phyloP scores from a whole-genome alignment of 2,113 vertebrate species.

The Elachura formosa region DNA sequence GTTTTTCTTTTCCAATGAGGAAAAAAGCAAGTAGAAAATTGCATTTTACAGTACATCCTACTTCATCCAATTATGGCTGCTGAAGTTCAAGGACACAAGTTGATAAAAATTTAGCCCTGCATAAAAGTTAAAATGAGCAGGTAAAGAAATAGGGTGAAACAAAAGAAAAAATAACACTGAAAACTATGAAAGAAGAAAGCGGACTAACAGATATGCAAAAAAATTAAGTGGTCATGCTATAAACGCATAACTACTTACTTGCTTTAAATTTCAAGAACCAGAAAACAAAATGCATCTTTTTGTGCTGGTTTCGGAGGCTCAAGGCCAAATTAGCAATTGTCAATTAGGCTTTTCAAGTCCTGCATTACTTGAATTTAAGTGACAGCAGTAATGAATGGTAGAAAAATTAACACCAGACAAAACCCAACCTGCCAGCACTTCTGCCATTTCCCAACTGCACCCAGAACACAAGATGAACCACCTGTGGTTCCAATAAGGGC shows the following conservation, averaged over 20 bases:
- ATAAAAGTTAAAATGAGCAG: background rate
- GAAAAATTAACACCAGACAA: background rate
- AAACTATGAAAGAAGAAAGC: background rate
- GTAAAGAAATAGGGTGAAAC: background rate
- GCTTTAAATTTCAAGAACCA: background rate
- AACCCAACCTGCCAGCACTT: background rate
- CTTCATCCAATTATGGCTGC: background rate
- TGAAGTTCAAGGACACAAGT: background rate
- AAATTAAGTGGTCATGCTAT: background rate
- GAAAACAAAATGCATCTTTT: background rate
- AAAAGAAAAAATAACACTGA: background rate
- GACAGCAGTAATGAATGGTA: background rate
- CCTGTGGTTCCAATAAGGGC: background rate
- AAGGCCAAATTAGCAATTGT: background rate
- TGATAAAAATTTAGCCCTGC: background rate
- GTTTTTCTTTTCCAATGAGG: background rate
- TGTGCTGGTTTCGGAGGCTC: background rate
- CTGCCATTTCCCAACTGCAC: background rate
- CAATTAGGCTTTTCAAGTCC: background rate
- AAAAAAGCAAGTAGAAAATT: background rate
- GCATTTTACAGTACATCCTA: background rate
- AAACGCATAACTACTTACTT: background rate
- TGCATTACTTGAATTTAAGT: background rate
- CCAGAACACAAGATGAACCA: background rate
- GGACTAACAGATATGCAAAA: background rate